Percentiles rank a stretch among this genome's conserved stretches.
phyloP scores from a whole-genome alignment of 37 sponge, comb jelly and placozoan species.

The Tethya wilhelma region DNA sequence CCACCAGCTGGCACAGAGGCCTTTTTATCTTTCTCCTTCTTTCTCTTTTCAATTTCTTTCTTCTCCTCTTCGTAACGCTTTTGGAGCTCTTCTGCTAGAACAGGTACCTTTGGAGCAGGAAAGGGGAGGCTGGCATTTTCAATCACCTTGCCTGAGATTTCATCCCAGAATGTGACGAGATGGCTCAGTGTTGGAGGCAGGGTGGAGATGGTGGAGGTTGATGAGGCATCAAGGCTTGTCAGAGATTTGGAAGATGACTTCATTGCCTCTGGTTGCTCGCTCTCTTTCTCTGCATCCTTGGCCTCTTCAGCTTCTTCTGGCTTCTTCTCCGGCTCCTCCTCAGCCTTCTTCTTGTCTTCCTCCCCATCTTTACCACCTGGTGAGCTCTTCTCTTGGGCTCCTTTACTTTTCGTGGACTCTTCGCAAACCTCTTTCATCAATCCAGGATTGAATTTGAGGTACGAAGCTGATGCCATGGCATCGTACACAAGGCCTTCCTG shows the following conservation, averaged over 20 bases:
- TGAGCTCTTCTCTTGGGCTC: constrained; percentile 16
- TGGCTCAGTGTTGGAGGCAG: constrained; percentile 81
- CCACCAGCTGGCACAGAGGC: constrained; percentile 28
- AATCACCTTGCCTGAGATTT: constrained; percentile 65
- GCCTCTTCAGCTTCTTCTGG: neutral
- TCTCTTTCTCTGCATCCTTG: neutral
- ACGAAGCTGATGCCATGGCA: constrained; percentile 90
- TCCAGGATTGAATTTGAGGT: constrained; percentile 89
- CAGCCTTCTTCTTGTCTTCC: constrained; percentile 13
- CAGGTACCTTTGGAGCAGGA: constrained; percentile 53
- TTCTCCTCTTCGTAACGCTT: constrained; percentile 68
- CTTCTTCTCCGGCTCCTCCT: neutral
- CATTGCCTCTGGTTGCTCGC: neutral
- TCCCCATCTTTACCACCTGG: constrained; percentile 1
- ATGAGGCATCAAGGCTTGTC: neutral
- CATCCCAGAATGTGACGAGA: constrained; percentile 86
- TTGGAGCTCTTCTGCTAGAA: constrained; percentile 59
- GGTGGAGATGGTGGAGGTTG: neutral
- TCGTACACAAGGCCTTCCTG: constrained; percentile 92
- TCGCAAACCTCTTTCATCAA: constrained; percentile 61
- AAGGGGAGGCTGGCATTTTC: constrained; percentile 44
- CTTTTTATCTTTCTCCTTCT: constrained; percentile 73
- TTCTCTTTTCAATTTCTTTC: constrained; percentile 67
- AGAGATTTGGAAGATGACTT: neutral
- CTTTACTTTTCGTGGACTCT: neutral